Base-by-base conservation (phyloP, 2,888 invertebrate genomes). In the Drosophila kanekoi region DNA sequence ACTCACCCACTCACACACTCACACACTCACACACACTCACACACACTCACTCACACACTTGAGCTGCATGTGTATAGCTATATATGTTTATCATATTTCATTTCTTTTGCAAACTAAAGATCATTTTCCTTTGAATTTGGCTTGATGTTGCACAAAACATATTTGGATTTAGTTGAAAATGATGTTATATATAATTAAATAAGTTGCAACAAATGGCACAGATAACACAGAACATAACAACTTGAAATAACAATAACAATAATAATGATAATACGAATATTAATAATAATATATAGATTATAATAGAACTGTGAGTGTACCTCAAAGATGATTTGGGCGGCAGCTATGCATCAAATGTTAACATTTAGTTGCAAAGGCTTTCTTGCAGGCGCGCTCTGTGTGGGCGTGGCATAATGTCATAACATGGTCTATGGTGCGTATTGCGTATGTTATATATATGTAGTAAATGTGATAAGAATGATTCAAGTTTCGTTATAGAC, bases 301-400 rank as follows among this genome's bases (percentile, higher is more conserved):
- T 53, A 59, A 77, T 43, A 72, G 48, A 67, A 67, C 58, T 48
- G 51, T 75, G 56, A 62, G 59, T 75, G 70, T 75, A 79, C 70
- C 70, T 65, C 54, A 44, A 48, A 23, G 32, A 59, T 78, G 62
- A 73, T 40, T 73, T 58, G 49, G 51, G 60, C 37, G 45, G 56
- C 72, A 59, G 72, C 64, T 51, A 71, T 49, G 64, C 65, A 65
- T 52, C 38, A 47, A 48, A 60, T 53, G 32, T 57, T n/a, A 60
- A 60, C 66, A 65, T 48, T 54, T 43, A 67, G 48, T 48, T 68
- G 68, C 57, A 56, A 67, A 49, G 38, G 38, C 48, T 6, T 23
- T 23, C 0, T 20, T 4, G 4, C 40, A 71, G 52, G 37, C 56
- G 43, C 56, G 40, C 58, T 70, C 48, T 57, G 45, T 44, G 53